A percentile compares a stretch with the other conserved stretches of the same genome.
Evolutionary conservation across 2,113 vertebrate genomes (phyloP).

Genomic region (Helogale parvula): DNA sequence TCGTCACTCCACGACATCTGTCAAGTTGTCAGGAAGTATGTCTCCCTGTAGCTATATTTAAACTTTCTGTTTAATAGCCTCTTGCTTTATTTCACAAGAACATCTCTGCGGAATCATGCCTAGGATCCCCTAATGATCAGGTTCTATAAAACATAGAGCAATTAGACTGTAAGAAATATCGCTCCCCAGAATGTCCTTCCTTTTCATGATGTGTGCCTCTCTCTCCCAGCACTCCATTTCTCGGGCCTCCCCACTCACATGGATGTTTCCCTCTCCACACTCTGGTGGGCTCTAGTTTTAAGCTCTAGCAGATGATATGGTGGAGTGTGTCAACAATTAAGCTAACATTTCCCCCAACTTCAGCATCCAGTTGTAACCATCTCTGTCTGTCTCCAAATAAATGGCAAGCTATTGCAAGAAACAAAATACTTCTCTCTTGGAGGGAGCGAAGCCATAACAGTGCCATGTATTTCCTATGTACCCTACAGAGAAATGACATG

Average conservation of each 20-base stretch:
- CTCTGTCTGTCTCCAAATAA: background rate
- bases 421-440: background rate
- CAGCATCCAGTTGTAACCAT: slow-evolving; percentile 28
- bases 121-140: slow-evolving; percentile 89
- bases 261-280: background rate
- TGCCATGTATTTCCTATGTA: background rate
- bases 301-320: slow-evolving; percentile 59
- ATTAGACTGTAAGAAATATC: slow-evolving; percentile 87
- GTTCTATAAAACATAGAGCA: slow-evolving; percentile 88
- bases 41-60: slow-evolving; percentile 92
- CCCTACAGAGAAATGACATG: slow-evolving; percentile 10
- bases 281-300: slow-evolving; percentile 51
- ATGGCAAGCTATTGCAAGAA: slow-evolving; percentile 26
- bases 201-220: slow-evolving; percentile 68
- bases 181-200: slow-evolving; percentile 83
- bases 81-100: slow-evolving; percentile 89
- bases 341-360: slow-evolving; percentile 57
- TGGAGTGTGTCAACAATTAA: slow-evolving; percentile 70
- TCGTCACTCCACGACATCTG: slow-evolving; percentile 90
- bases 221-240: slow-evolving; percentile 47
- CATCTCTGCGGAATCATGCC: slow-evolving; percentile 86
- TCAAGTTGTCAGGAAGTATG: slow-evolving; percentile 91
- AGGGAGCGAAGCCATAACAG: background rate
- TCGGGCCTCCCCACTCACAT: background rate
- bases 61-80: slow-evolving; percentile 92